phyloP scores from a whole-genome alignment of 2,113 vertebrate species.

The Irena cyanogastra region DNA sequence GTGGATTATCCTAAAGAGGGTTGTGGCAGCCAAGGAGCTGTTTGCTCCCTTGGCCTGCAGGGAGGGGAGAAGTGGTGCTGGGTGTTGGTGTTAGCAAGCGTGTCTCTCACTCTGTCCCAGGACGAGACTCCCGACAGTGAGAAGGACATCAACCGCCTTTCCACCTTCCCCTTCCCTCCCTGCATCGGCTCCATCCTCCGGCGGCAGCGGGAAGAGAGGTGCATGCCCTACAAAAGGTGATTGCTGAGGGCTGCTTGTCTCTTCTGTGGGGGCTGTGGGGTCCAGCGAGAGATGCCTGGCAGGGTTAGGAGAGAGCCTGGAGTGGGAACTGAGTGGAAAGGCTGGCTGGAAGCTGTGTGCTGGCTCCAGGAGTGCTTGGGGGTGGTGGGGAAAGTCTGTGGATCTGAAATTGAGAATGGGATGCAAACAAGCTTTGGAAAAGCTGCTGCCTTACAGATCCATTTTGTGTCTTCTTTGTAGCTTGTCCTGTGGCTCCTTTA shows the following conservation, averaged over 20 bases:
- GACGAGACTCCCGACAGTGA: slow-evolving; percentile 71
- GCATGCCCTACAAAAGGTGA: slow-evolving; percentile 69
- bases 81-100: background rate
- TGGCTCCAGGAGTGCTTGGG: background rate
- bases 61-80: background rate
- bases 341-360: background rate
- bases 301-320: background rate
- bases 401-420: background rate
- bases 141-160: slow-evolving; percentile 92
- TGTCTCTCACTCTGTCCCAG: slow-evolving; percentile 33
- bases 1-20: background rate
- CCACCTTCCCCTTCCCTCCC: slow-evolving; percentile 90
- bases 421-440: background rate
- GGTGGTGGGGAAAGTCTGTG: background rate
- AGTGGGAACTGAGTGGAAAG: background rate
- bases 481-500: slow-evolving; percentile 71
- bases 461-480: slow-evolving; percentile 32
- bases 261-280: background rate
- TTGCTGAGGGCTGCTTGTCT: background rate
- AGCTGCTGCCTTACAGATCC: background rate
- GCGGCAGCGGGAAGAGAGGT: slow-evolving; percentile 72
- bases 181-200: slow-evolving; percentile 88
- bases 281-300: background rate
- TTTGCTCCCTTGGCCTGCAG: background rate
- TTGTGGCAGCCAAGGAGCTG: background rate